phyloP scores from a whole-genome alignment of 2,113 vertebrate species.

The Ophiodon elongatus region DNA sequence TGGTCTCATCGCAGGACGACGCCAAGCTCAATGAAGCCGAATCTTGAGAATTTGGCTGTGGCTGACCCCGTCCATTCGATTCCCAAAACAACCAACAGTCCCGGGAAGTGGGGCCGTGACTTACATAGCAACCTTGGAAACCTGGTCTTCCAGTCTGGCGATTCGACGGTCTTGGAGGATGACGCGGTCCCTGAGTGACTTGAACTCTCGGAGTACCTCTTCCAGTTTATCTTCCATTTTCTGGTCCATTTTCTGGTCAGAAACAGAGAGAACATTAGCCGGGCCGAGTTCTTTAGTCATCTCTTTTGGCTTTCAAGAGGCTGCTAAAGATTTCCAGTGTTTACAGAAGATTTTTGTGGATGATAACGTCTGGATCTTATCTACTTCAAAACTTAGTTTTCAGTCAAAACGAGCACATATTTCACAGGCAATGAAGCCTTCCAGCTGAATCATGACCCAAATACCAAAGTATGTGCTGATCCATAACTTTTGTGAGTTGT shows the following conservation, averaged over 20 bases:
- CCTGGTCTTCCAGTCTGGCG: slow-evolving; percentile 95
- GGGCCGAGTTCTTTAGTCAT: background rate
- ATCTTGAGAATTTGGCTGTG: slow-evolving; percentile 80
- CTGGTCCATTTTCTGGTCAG: slow-evolving; percentile 89
- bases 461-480: slow-evolving; percentile 64
- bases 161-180: slow-evolving; percentile 95
- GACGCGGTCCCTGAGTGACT: slow-evolving; percentile 95
- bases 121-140: slow-evolving; percentile 93
- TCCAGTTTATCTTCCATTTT: slow-evolving; percentile 97
- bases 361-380: background rate
- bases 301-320: background rate
- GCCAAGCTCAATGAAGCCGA: slow-evolving; percentile 80
- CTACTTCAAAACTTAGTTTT: background rate
- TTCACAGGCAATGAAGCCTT: background rate
- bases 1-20: slow-evolving; percentile 64
- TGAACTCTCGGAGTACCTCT: slow-evolving; percentile 96
- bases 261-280: background rate
- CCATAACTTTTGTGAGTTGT: slow-evolving; percentile 42
- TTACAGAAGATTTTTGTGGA: background rate
- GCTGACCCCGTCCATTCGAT: slow-evolving; percentile 70
- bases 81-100: slow-evolving; percentile 48
- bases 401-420: background rate
- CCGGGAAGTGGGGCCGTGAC: slow-evolving; percentile 22
- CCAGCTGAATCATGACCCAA: slow-evolving; percentile 33
- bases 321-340: background rate